Conservation (phyloP, 2,113 vertebrate genomes). For the Crotalus horridus region DNA sequence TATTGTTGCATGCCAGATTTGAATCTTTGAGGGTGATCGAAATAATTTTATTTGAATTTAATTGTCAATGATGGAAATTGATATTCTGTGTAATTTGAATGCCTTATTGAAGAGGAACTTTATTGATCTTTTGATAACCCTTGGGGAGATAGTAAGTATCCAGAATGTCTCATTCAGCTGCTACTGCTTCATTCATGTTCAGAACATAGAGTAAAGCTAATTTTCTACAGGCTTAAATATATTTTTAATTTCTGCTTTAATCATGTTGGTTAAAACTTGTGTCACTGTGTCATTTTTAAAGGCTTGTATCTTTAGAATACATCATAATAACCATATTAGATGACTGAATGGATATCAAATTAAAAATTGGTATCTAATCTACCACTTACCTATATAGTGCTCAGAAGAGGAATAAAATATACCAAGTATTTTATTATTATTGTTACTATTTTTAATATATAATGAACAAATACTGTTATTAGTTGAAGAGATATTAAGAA, state of each 20-base stretch:
- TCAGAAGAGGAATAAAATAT: background rate
- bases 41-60: constrained; percentile 18
- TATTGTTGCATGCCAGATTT: background rate
- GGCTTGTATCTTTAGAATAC: background rate
- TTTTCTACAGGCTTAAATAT: constrained; percentile 3
- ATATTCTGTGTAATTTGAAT: constrained; percentile 9
- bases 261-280: background rate
- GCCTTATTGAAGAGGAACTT: background rate
- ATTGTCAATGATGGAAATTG: constrained; percentile 12
- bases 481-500: background rate
- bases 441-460: background rate
- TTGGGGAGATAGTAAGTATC: accelerated
- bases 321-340: background rate
- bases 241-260: background rate
- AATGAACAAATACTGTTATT: background rate
- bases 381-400: background rate
- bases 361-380: too few relatives aligned
- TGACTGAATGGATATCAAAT: background rate
- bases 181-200: background rate
- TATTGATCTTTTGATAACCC: background rate
- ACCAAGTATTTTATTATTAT: background rate
- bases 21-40: constrained; percentile 3
- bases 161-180: constrained; percentile 1
- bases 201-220: background rate
- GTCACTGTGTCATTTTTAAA: background rate